These are phyloP conservation scores for Cryptomyrus ogoouensis DNA, from an alignment of 2,113 vertebrate species.

Conservation along the genomic window DNA sequence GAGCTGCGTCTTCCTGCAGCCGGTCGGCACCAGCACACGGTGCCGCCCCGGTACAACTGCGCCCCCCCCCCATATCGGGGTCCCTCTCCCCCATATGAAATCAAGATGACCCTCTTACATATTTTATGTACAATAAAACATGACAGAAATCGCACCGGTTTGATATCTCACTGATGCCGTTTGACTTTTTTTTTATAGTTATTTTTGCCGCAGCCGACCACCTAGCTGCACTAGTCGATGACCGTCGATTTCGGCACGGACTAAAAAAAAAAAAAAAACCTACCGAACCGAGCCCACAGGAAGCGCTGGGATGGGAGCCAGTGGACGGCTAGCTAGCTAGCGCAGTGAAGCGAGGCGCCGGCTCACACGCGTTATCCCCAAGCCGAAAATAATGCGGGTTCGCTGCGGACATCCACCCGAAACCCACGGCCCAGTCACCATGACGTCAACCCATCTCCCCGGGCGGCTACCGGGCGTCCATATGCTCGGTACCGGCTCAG, in stretches of 20 bases:
- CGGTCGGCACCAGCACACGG: neutral
- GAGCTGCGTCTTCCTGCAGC: neutral
- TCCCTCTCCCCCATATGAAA: neutral
- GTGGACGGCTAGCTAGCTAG: neutral
- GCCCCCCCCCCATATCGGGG: neutral
- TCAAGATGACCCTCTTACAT: neutral
- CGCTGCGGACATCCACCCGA: neutral
- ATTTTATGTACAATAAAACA: neutral
- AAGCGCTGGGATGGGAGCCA: neutral
- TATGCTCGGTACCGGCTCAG: neutral
- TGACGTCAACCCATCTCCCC: neutral
- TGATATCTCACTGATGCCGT: neutral
- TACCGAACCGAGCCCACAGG: neutral
- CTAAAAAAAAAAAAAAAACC: neutral
- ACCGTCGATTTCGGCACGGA: neutral
- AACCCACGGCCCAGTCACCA: neutral
- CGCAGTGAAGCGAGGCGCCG: neutral
- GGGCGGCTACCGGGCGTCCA: neutral
- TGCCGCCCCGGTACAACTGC: neutral
- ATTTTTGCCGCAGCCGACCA: neutral
- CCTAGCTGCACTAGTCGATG: neutral
- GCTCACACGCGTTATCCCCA: neutral
- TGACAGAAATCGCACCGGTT: neutral
- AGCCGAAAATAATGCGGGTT: neutral
- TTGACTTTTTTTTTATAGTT: neutral